phyloP scores from a whole-genome alignment of 1,140 invertebrate species.

The Saccostrea glomerata region DNA sequence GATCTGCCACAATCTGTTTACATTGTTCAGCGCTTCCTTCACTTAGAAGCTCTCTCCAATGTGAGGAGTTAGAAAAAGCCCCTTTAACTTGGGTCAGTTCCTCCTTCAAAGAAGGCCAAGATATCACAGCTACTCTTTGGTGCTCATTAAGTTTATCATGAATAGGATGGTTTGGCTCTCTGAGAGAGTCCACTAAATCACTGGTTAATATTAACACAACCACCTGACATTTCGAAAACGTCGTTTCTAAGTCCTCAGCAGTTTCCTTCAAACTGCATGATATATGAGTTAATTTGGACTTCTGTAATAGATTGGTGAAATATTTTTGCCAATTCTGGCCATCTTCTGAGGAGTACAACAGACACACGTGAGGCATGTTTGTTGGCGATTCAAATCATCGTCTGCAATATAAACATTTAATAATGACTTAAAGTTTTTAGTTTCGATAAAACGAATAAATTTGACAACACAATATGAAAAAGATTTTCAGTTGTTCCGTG shows the following conservation, averaged over 20 bases:
- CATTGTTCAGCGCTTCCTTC: not conserved
- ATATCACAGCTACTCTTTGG: slow-evolving; percentile 20
- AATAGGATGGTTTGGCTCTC: not conserved
- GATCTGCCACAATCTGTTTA: slow-evolving; percentile 14
- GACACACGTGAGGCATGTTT: not conserved
- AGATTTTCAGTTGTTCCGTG: too few relatives aligned
- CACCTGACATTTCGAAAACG: not conserved
- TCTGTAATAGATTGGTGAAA: not conserved
- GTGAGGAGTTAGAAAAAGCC: not conserved
- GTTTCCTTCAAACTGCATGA: not conserved
- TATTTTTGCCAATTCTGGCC: not conserved
- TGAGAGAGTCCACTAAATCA: not conserved
- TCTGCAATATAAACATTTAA: not conserved
- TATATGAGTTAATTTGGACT: not conserved
- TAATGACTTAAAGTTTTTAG: too few relatives aligned
- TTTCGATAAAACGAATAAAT: too few relatives aligned
- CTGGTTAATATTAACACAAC: not conserved
- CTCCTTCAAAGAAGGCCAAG: not conserved
- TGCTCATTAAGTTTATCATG: not conserved
- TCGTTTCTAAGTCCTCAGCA: not conserved
- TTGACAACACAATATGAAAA: too few relatives aligned
- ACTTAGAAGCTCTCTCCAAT: not conserved
- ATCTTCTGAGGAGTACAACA: not conserved
- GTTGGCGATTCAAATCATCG: not conserved
- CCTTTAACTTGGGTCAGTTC: not conserved